These are phyloP conservation scores for Linnaemya vulpina DNA, from an alignment of 2,888 invertebrate genomes.

Conservation along the genomic window DNA sequence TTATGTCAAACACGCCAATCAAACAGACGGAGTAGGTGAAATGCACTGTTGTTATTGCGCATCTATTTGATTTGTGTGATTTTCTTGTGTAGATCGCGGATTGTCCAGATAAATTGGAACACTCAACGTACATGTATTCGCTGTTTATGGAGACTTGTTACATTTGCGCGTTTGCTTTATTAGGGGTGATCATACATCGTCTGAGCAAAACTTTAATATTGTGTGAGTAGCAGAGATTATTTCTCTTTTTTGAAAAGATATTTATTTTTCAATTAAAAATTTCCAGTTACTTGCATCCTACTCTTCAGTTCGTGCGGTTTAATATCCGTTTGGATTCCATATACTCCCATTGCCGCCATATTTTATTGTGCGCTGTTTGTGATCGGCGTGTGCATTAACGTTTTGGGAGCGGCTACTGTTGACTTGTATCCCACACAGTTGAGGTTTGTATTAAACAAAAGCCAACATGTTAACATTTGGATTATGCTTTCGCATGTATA, in stretches of 20 bases:
- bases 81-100: conserved; percentile 66
- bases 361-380: conserved; percentile 77
- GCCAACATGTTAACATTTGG: neutral
- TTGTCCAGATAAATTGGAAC: conserved; percentile 76
- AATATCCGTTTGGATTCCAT: conserved; percentile 73
- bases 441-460: conserved; percentile 73
- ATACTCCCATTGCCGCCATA: conserved; percentile 76
- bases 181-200: conserved; percentile 78
- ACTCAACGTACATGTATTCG: conserved; percentile 76
- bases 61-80: neutral
- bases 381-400: conserved; percentile 76
- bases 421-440: conserved; percentile 80
- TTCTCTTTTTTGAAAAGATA: no score
- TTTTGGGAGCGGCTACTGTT: conserved; percentile 79
- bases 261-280: neutral
- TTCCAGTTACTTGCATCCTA: conserved; percentile 74
- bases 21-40: conserved; percentile 41
- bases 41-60: neutral
- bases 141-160: conserved; percentile 77
- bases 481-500: neutral
- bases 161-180: conserved; percentile 76
- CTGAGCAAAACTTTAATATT: conserved; percentile 78
- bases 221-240: conserved; percentile 76
- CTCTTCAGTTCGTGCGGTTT: conserved; percentile 76
- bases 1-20: conserved; percentile 72